Evolutionary conservation across 1,140 invertebrate genomes (phyloP), one percentile per base, ranked within the genome.

Genomic region (Drosophila guanche): DNA sequence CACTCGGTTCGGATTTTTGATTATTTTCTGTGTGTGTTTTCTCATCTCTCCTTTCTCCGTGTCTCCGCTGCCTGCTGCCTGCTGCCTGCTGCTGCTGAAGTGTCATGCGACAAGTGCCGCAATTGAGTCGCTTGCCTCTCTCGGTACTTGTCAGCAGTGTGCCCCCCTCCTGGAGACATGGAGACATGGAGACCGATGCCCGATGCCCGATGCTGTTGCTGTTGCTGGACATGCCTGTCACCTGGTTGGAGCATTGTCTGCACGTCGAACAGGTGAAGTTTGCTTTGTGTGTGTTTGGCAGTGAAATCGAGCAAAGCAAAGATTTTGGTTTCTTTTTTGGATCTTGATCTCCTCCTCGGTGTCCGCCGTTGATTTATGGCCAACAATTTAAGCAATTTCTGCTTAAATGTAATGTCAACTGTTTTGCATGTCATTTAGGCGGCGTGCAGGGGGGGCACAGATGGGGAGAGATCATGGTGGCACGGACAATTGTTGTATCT

Each of bases 51-150:
- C 66, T 65, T 22, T 23, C 60, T 6, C 48, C 48, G 20, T 40
- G 55, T 40, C 54, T 10, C 23, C 8, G 22, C 1, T 33, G 3
- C n/a, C 27, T 50, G 14, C 22, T 56, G 45, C 42, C 59, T 20
- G 16, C 16, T 46, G 56, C 58, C 41, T 42, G 29, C 12, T 51
- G 25, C n/a, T 14, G 37, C 25, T 77, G 69, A 75, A 84, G 79
- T 84, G 83, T 86, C 83, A 66, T 74, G 83, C 83, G 83, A 86
- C 83, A 86, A 88, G 83, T 88, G 83, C 83, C 75, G 79, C 83
- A 88, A 88, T 88, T 88, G 83, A 86, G 77, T 88, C 61, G 61
- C 63, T 68, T 25, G 33, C 65, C 65, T 54, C 65, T 67, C 65
- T 67, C 62, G 62, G 50, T 75, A 83, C 74, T 84, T 84, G 79